phyloP scores from a whole-genome alignment of 2,797 vertebrate species.

The Valencia hispanica region DNA sequence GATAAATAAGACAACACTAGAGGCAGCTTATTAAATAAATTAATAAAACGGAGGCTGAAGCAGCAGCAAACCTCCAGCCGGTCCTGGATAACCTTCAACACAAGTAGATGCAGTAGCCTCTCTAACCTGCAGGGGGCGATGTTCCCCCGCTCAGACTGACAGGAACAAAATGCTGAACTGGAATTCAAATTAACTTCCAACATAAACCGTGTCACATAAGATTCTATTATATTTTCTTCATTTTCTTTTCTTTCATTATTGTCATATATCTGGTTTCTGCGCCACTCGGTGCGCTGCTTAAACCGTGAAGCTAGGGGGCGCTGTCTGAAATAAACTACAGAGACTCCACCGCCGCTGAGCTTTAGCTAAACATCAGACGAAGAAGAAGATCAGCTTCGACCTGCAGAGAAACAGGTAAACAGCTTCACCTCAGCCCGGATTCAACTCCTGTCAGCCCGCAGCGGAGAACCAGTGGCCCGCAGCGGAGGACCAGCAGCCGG shows the following conservation, averaged over 20 bases:
- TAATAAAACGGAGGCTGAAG: not conserved
- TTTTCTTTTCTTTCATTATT: not conserved
- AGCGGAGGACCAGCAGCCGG: not conserved
- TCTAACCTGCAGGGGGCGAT: constrained; percentile 22
- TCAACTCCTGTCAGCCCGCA: not conserved
- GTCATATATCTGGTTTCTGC: not conserved
- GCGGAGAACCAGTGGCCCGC: not conserved
- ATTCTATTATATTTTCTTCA: not conserved
- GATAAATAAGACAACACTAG: not conserved
- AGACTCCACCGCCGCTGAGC: not conserved
- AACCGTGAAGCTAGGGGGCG: not conserved
- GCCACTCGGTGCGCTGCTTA: not conserved
- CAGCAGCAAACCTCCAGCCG: constrained; percentile 35
- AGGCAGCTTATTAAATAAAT: not conserved
- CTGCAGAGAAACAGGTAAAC: not conserved
- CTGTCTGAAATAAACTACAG: not conserved
- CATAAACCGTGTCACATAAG: not conserved
- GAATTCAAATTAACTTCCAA: not conserved
- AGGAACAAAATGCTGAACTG: not conserved
- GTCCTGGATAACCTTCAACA: constrained; percentile 47
- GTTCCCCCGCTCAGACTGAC: not conserved
- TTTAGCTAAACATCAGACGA: not conserved
- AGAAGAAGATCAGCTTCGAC: not conserved
- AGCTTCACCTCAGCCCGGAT: no score
- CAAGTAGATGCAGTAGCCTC: not conserved